A percentile compares a stretch with the other conserved stretches of the same genome.
phyloP scores from a whole-genome alignment of 1,140 invertebrate species.

The Phocides pigmalion region DNA sequence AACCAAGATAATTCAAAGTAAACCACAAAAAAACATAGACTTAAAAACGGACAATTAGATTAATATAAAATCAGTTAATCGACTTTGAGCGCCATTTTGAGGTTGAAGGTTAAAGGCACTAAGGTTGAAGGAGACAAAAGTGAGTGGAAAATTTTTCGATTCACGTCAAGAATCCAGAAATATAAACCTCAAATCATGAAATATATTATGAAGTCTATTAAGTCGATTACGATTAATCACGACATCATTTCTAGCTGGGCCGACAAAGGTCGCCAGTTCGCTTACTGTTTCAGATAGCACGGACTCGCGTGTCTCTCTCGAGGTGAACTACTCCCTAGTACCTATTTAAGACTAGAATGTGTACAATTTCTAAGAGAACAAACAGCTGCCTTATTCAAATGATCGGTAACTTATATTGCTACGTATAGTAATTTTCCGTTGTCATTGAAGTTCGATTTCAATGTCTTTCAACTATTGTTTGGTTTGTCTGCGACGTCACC shows the following conservation, averaged over 20 bases:
- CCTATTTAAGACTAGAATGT: slow-evolving; percentile 27
- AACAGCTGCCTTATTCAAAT: slow-evolving; percentile 27
- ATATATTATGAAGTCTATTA: slow-evolving; percentile 45
- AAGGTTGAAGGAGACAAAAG: no score
- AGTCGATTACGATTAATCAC: slow-evolving; percentile 53
- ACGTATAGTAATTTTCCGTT: slow-evolving; percentile 16
- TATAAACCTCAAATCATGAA: slow-evolving; percentile 43
- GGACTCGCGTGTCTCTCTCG: slow-evolving; percentile 32
- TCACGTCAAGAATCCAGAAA: neutral
- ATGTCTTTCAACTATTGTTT: slow-evolving; percentile 17
- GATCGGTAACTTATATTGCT: slow-evolving; percentile 16
- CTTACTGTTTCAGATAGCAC: slow-evolving; percentile 44
- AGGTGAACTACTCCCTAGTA: slow-evolving; percentile 44
- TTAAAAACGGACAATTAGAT: no score
- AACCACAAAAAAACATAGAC: no score
- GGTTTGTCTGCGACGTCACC: neutral
- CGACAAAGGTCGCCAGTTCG: slow-evolving; percentile 57
- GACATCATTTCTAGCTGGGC: slow-evolving; percentile 46
- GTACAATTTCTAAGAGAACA: slow-evolving; percentile 30
- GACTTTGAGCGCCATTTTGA: no score
- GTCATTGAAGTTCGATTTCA: neutral
- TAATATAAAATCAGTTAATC: no score
- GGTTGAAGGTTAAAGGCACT: no score
- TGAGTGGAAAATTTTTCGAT: no score
- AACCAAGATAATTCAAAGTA: no score